phyloP scores from a whole-genome alignment of 2,113 vertebrate species.

The Gambusia holbrooki region DNA sequence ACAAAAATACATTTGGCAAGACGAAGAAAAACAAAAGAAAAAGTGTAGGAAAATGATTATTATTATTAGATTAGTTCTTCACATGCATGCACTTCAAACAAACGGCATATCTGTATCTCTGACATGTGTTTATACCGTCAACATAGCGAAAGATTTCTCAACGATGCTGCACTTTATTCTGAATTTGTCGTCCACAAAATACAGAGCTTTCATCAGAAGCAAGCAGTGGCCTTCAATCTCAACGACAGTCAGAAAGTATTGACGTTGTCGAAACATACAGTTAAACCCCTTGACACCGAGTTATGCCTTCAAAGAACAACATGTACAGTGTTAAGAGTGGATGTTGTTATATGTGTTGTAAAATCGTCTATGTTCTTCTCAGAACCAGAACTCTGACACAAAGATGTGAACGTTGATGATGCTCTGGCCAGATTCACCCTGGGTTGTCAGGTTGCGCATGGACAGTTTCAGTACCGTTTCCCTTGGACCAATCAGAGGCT shows the following conservation, averaged over 20 bases:
- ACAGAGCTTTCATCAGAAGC: slow-evolving; percentile 39
- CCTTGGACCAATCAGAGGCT: slow-evolving; percentile 87
- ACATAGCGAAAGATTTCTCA: slow-evolving; percentile 10
- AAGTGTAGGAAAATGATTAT: slow-evolving; percentile 40
- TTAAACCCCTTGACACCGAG: slow-evolving; percentile 38
- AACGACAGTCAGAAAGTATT: slow-evolving; percentile 42
- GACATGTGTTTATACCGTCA: slow-evolving; percentile 10
- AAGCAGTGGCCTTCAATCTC: slow-evolving; percentile 36
- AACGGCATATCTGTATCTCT: slow-evolving; percentile 18
- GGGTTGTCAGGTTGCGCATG: slow-evolving; percentile 89
- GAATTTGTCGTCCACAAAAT: slow-evolving; percentile 53
- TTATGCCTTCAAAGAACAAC: slow-evolving; percentile 31
- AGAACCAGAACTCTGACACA: slow-evolving; percentile 97
- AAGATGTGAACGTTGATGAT: slow-evolving; percentile 92
- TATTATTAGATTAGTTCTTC: slow-evolving; percentile 43
- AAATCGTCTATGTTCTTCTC: slow-evolving; percentile 46
- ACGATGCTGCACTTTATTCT: slow-evolving; percentile 28
- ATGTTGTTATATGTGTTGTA: slow-evolving; percentile 22
- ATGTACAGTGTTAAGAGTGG: slow-evolving; percentile 50
- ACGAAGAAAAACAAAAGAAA: slow-evolving; percentile 46
- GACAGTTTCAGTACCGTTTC: slow-evolving; percentile 88
- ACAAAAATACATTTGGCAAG: slow-evolving; percentile 49
- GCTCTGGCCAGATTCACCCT: slow-evolving; percentile 89
- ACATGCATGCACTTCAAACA: slow-evolving; percentile 68
- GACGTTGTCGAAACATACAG: slow-evolving; percentile 18